phyloP scores from a whole-genome alignment of 2,113 vertebrate genomes.

The Octodon degus region DNA sequence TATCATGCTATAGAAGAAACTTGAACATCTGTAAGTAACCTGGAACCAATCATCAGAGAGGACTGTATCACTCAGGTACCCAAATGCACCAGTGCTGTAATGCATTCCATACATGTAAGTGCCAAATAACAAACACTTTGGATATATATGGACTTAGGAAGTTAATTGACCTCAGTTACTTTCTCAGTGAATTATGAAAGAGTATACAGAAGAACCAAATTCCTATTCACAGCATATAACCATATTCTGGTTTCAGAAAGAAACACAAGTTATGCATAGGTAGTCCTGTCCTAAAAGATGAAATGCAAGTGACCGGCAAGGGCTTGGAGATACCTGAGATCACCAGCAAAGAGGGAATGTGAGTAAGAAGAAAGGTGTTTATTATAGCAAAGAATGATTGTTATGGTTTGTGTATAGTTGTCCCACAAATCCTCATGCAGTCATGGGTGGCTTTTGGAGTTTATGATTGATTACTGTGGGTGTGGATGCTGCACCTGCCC shows the following conservation, averaged over 20 bases:
- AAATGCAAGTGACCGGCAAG: neutral
- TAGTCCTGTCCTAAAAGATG: neutral
- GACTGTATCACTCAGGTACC: neutral
- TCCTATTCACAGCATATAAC: neutral
- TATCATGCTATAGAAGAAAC: neutral
- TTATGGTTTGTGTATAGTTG: too few species aligned
- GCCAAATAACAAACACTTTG: neutral
- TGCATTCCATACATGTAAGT: neutral
- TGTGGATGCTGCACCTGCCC: too few species aligned
- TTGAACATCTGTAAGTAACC: neutral
- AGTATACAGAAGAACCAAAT: neutral
- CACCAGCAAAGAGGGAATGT: neutral
- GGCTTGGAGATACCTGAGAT: neutral
- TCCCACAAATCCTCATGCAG: too few species aligned
- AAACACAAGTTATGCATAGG: neutral
- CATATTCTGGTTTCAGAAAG: neutral
- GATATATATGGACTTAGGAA: neutral
- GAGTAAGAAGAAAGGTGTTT: neutral
- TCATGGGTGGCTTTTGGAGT: too few species aligned
- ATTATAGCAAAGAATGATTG: neutral
- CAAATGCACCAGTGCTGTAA: neutral
- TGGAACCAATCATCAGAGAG: neutral
- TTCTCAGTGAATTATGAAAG: neutral
- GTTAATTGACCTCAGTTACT: neutral
- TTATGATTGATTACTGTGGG: too few species aligned